Evolutionary conservation across 2,797 vertebrate species (phyloP).

Genomic region (Spinibarbus caldwelli): DNA sequence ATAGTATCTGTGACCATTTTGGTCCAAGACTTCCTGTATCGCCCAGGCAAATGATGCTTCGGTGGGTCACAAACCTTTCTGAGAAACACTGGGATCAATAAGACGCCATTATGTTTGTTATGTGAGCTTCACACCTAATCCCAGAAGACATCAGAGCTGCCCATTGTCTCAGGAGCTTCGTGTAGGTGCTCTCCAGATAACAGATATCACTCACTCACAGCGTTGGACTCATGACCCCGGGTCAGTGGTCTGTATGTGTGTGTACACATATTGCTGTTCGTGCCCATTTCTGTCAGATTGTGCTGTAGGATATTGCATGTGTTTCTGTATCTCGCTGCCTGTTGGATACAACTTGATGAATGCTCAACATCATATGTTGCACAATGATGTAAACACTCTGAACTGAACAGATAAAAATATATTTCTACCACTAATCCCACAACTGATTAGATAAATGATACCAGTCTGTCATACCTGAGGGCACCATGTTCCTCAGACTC

Average conservation of each 20-base stretch:
- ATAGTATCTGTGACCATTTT: slow-evolving; percentile 25
- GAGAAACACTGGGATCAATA: slow-evolving; percentile 52
- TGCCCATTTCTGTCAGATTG: slow-evolving; percentile 17
- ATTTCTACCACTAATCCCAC: slow-evolving; percentile 28
- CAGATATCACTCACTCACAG: slow-evolving; percentile 35
- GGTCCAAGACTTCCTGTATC: slow-evolving; percentile 44
- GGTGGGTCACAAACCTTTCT: slow-evolving; percentile 28
- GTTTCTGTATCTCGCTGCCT: slow-evolving; percentile 1
- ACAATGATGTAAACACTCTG: neutral
- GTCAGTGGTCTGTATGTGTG: slow-evolving; percentile 16
- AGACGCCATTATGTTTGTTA: slow-evolving; percentile 55
- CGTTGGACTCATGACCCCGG: slow-evolving; percentile 23
- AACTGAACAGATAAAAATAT: slow-evolving; percentile 9
- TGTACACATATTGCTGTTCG: slow-evolving; percentile 31
- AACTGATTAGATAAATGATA: slow-evolving; percentile 16
- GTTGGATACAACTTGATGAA: slow-evolving; percentile 14
- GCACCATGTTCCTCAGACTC: slow-evolving; percentile 1
- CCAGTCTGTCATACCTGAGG: slow-evolving; percentile 10
- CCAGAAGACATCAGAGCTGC: slow-evolving; percentile 42
- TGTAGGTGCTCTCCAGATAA: slow-evolving; percentile 33
- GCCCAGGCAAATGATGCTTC: slow-evolving; percentile 4
- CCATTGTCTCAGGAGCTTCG: slow-evolving; percentile 41
- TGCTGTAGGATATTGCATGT: neutral
- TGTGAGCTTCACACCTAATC: slow-evolving; percentile 50
- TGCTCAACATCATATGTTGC: slow-evolving; percentile 3